Conservation (phyloP, 2,797 vertebrate species). For the Nyctalus aviator region DNA sequence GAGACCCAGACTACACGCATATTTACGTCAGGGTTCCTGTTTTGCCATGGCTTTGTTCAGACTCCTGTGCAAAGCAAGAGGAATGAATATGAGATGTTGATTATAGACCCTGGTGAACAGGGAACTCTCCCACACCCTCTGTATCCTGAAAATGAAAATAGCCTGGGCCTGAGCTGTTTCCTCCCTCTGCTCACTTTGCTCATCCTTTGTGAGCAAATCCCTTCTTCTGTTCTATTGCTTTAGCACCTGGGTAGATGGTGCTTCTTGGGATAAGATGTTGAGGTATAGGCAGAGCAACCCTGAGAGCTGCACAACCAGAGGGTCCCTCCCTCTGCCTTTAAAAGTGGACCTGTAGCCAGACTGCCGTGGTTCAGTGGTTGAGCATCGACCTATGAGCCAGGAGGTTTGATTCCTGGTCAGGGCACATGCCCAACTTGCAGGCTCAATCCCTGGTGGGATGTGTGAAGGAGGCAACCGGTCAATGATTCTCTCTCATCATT, state of each 20-base stretch:
- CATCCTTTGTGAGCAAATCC: background rate
- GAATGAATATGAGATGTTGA: too few species aligned
- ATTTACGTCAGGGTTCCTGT: background rate
- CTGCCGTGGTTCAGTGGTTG: background rate
- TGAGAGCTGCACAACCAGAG: background rate
- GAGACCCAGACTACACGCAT: background rate
- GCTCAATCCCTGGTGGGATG: too few species aligned
- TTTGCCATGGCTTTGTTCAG: background rate
- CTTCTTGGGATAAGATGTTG: background rate
- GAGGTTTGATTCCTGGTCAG: too few species aligned
- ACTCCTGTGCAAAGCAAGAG: background rate
- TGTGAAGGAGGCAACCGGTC: too few species aligned
- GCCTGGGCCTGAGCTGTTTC: background rate
- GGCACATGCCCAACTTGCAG: too few species aligned
- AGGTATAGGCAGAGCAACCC: too few species aligned
- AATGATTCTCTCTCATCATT: too few species aligned
- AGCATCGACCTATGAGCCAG: too few species aligned
- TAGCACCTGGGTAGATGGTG: background rate
- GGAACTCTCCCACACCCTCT: background rate
- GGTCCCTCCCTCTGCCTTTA: background rate
- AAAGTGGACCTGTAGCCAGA: background rate
- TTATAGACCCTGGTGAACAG: background rate
- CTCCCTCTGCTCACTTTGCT: background rate
- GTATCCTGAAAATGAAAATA: background rate
- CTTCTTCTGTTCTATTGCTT: background rate